Conservation (phyloP, 2,888 invertebrate species). For the Caenorhabditis sp. region DNA sequence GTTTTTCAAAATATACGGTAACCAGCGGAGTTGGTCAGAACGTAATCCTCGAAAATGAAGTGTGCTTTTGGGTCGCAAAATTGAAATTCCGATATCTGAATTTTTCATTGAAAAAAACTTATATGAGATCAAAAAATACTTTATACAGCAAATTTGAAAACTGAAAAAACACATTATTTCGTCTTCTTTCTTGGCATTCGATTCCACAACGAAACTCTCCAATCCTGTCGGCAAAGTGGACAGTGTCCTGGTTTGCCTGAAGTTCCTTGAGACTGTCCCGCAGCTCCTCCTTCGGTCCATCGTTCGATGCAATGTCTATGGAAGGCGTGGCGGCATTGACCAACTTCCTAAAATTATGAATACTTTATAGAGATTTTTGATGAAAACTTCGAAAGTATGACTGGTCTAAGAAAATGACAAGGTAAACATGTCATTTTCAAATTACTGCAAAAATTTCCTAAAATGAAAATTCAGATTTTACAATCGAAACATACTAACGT, state of each 20-base stretch:
- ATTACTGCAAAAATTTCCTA: no score
- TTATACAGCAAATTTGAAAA: not conserved
- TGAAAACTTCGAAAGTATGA: not conserved
- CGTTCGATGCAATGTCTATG: conserved; percentile 99
- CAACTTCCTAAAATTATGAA: conserved; percentile 76
- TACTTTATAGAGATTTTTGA: not conserved
- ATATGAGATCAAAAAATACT: not conserved
- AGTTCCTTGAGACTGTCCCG: conserved; percentile 77
- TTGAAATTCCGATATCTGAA: no score
- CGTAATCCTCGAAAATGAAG: no score
- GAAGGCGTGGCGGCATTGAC: conserved; percentile 97
- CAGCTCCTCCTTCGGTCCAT: conserved; percentile 79
- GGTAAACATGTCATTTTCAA: no score
- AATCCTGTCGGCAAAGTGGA: conserved; percentile 95
- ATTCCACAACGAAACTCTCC: conserved; percentile 74
- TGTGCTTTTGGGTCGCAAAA: no score
- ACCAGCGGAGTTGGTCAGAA: no score
- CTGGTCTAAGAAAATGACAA: no score
- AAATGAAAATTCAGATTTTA: no score
- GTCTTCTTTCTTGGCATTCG: not conserved
- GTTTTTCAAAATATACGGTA: no score
- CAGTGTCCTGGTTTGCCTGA: conserved; percentile 73
- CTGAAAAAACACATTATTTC: not conserved
- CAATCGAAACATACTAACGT: no score
- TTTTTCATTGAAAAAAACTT: no score